Conservation (phyloP, 2,797 vertebrate genomes). For the Neomorphus geoffroyi region DNA sequence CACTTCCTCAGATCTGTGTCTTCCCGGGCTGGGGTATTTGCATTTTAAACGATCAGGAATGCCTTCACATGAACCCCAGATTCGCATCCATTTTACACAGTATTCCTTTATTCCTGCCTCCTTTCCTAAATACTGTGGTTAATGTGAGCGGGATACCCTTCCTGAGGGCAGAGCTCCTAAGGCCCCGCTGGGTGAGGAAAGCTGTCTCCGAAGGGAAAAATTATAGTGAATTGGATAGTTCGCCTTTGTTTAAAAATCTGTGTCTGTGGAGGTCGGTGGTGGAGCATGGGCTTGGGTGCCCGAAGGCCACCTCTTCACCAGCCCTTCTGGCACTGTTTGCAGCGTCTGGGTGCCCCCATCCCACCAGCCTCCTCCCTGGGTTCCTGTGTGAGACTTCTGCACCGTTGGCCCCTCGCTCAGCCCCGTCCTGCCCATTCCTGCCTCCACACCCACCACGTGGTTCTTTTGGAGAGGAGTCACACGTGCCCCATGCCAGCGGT, state of each 20-base stretch:
- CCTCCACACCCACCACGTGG: neutral
- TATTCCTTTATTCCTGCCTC: neutral
- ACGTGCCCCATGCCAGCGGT: accelerated
- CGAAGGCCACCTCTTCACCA: accelerated
- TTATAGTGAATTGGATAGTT: accelerated
- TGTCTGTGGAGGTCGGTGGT: accelerated
- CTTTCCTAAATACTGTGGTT: accelerated
- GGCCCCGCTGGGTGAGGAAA: accelerated
- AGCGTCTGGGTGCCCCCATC: accelerated
- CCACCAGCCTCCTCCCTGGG: neutral
- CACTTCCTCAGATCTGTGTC: neutral
- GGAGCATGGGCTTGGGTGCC: neutral
- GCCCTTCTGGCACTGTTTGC: accelerated
- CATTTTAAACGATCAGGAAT: neutral
- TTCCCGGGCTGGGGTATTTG: neutral
- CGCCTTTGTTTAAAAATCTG: neutral
- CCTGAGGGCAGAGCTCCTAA: accelerated
- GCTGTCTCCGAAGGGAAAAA: neutral
- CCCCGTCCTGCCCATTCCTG: neutral
- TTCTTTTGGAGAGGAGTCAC: neutral
- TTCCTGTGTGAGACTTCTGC: too few species aligned
- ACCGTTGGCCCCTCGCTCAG: neutral
- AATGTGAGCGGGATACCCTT: accelerated
- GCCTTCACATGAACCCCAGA: neutral
- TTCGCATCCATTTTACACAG: neutral